A percentile compares a stretch with the other conserved stretches of the same genome.
phyloP scores from a whole-genome alignment of 2,113 vertebrate genomes.

The Ailurus styani region DNA sequence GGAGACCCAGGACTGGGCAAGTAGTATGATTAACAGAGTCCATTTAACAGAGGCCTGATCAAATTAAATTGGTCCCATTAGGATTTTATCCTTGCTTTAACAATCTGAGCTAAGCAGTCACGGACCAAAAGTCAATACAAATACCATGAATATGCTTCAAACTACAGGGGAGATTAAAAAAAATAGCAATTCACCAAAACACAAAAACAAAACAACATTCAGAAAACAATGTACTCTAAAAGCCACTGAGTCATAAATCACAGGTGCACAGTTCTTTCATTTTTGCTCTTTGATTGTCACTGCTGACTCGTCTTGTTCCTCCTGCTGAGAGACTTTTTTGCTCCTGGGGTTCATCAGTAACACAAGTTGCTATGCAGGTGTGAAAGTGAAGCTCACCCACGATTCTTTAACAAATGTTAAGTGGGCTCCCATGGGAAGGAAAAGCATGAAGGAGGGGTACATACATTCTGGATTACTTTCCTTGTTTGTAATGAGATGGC shows the following conservation, averaged over 20 bases:
- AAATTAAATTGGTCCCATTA: neutral
- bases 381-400: neutral
- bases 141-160: neutral
- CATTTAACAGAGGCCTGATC: neutral
- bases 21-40: neutral
- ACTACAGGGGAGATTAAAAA: neutral
- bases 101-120: neutral
- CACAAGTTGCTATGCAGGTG: neutral
- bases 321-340: neutral
- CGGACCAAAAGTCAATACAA: neutral
- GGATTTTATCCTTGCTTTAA: neutral
- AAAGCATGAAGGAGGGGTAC: neutral
- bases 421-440: neutral
- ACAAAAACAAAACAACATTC: neutral
- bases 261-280: neutral
- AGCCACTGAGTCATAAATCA: neutral
- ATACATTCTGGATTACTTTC: neutral
- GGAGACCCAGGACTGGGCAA: accelerated
- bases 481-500: neutral
- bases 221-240: neutral
- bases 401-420: neutral
- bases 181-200: neutral
- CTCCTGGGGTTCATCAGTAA: neutral
- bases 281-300: neutral
- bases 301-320: neutral